phyloP scores from a whole-genome alignment of 2,888 invertebrate genomes.

The Tridacna gigas region DNA sequence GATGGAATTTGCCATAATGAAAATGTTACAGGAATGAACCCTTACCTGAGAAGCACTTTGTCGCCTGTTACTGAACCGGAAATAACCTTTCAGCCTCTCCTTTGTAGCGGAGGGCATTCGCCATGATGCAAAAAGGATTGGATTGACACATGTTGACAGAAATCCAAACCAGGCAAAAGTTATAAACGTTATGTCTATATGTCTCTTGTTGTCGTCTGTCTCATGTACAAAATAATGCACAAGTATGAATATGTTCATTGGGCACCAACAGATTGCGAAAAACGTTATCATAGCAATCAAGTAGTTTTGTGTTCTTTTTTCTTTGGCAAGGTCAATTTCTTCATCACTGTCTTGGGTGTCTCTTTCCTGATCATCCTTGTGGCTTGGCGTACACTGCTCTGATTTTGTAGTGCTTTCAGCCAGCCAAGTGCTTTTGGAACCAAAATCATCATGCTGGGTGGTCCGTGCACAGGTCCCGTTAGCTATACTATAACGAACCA shows the following conservation, averaged over 20 bases:
- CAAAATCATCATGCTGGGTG: constrained; percentile 23
- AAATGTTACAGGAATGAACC: too few species aligned
- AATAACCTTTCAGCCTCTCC: constrained; percentile 81
- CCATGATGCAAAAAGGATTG: constrained; percentile 89
- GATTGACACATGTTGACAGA: constrained; percentile 89
- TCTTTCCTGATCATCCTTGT: constrained; percentile 60
- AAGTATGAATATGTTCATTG: constrained; percentile 88
- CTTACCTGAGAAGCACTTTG: constrained; percentile 56
- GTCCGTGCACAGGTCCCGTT: constrained; percentile 15
- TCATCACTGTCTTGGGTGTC: constrained; percentile 78
- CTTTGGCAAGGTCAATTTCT: constrained; percentile 85
- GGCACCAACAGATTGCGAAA: constrained; percentile 89
- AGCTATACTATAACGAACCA: constrained; percentile 71
- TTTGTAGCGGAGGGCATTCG: constrained; percentile 85
- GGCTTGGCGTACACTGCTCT: not conserved
- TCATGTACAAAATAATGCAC: constrained; percentile 89
- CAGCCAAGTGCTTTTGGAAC: constrained; percentile 47
- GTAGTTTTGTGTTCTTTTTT: constrained; percentile 89
- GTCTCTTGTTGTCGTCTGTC: constrained; percentile 89
- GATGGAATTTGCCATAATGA: constrained; percentile 88
- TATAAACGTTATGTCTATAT: constrained; percentile 89
- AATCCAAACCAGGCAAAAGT: constrained; percentile 90
- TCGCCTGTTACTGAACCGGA: constrained; percentile 79
- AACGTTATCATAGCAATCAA: constrained; percentile 89
- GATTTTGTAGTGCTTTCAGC: constrained; percentile 2